Evolutionary conservation across 2,113 vertebrate genomes (phyloP).

Genomic region (Phodopus roborovskii): DNA sequence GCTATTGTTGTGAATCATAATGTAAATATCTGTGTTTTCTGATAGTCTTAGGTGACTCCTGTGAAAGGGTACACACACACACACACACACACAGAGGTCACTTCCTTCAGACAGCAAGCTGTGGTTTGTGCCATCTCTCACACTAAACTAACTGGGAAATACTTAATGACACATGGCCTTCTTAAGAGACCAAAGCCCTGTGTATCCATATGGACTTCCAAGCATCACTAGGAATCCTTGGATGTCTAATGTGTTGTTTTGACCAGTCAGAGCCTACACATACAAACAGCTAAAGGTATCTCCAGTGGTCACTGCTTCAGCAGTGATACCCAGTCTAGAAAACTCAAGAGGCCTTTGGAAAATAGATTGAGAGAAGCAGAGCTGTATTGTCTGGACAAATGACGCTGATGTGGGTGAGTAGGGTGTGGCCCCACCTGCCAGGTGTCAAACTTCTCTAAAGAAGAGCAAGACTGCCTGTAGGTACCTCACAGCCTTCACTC

Average conservation of each 20-base stretch:
- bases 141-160: not conserved
- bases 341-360: slow-evolving; percentile 27
- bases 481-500: not conserved
- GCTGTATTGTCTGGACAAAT: not conserved
- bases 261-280: not conserved
- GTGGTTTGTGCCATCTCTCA: not conserved
- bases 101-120: slow-evolving; percentile 53
- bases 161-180: not conserved
- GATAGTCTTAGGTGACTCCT: not conserved
- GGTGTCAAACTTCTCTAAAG: not conserved
- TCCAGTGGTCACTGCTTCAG: not conserved
- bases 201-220: not conserved
- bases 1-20: not conserved
- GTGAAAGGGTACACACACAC: not conserved
- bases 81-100: not conserved
- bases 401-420: not conserved
- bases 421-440: not conserved
- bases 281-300: not conserved
- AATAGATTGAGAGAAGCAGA: not conserved
- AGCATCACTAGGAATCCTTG: not conserved
- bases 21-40: no score
- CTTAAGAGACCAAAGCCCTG: slow-evolving; percentile 7
- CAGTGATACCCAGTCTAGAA: not conserved
- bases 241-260: slow-evolving; percentile 15
- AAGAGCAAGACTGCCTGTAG: not conserved